Percentiles rank a stretch among this genome's conserved stretches.
Conservation (phyloP, 2,888 invertebrate genomes). For the Sphaeridia pumilis region DNA sequence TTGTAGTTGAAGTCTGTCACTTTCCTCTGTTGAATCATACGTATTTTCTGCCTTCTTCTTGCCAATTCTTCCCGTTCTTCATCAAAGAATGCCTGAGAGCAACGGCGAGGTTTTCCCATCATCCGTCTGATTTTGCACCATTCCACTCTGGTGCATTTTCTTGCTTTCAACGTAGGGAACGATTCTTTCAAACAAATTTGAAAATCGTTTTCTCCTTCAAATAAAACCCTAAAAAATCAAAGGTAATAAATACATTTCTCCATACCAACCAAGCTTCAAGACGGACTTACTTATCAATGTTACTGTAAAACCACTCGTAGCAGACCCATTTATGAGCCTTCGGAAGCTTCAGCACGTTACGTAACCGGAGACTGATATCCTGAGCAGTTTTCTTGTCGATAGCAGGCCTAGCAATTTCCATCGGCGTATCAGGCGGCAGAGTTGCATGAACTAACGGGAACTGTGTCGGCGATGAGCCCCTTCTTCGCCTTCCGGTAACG, state of each 20-base stretch:
- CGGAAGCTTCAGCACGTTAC: constrained; percentile 89
- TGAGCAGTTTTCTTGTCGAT: constrained; percentile 79
- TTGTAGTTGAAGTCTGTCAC: constrained; percentile 57
- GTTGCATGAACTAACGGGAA: constrained; percentile 1
- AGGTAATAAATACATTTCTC: not conserved
- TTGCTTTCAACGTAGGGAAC: constrained; percentile 80
- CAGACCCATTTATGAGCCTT: constrained; percentile 99
- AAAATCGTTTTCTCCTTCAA: constrained; percentile 94
- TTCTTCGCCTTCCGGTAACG: not conserved
- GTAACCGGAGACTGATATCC: constrained; percentile 71
- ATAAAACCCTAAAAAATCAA: constrained; percentile 56
- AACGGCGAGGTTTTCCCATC: constrained; percentile 95
- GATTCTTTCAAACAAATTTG: constrained; percentile 83
- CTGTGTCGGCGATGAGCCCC: constrained; percentile 9
- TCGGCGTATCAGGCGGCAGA: constrained; percentile 4
- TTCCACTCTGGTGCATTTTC: constrained; percentile 72
- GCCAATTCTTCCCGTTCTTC: constrained; percentile 88
- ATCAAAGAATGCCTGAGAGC: constrained; percentile 79
- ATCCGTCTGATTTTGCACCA: constrained; percentile 91
- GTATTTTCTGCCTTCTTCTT: constrained; percentile 77
- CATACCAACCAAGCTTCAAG: not conserved
- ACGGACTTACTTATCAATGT: constrained; percentile 64
- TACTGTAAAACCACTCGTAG: constrained; percentile 99
- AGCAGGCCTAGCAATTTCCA: constrained; percentile 38
- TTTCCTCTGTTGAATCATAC: constrained; percentile 85